Percentiles rank a stretch among this genome's conserved stretches.
Conservation (phyloP, 2,113 vertebrate species). For the Prietella phreatophila region DNA sequence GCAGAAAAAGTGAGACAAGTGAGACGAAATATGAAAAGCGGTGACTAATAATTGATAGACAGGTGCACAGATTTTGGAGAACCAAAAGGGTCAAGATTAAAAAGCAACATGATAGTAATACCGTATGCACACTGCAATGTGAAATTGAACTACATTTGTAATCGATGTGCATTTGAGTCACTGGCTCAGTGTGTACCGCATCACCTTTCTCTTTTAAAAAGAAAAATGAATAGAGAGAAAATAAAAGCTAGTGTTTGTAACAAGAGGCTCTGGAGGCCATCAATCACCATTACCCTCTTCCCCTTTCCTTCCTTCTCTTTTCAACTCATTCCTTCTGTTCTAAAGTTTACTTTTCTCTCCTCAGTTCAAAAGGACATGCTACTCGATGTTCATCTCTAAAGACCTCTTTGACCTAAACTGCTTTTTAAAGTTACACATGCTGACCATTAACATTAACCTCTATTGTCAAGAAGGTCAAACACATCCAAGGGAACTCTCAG, state of each 20-base stretch:
- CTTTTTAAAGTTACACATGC: conserved; percentile 20
- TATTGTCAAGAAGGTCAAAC: conserved; percentile 31
- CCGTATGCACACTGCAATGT: not conserved
- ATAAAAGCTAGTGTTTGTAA: conserved; percentile 64
- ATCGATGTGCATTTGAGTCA: conserved; percentile 63
- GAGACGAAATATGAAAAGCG: not conserved
- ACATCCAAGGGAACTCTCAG: not conserved
- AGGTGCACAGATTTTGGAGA: not conserved
- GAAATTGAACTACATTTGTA: conserved; percentile 8
- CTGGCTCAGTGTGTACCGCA: conserved; percentile 62
- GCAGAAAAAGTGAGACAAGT: not conserved
- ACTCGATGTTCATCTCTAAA: conserved; percentile 54
- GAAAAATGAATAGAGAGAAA: conserved; percentile 67
- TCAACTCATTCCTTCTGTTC: conserved; percentile 21
- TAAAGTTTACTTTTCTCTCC: conserved; percentile 45
- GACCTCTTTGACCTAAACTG: conserved; percentile 37
- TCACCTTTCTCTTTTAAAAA: conserved; percentile 61
- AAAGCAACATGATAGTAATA: not conserved
- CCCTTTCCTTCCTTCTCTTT: not conserved
- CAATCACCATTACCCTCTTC: conserved; percentile 57
- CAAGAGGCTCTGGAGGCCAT: conserved; percentile 56
- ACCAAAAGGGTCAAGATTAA: not conserved
- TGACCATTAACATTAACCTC: conserved; percentile 29
- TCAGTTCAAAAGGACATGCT: conserved; percentile 36
- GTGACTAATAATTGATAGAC: not conserved